Evolutionary conservation across 2,888 invertebrate genomes (phyloP), one percentile per base, ranked within the genome.

Genomic region (Cartodere bifasciata): DNA sequence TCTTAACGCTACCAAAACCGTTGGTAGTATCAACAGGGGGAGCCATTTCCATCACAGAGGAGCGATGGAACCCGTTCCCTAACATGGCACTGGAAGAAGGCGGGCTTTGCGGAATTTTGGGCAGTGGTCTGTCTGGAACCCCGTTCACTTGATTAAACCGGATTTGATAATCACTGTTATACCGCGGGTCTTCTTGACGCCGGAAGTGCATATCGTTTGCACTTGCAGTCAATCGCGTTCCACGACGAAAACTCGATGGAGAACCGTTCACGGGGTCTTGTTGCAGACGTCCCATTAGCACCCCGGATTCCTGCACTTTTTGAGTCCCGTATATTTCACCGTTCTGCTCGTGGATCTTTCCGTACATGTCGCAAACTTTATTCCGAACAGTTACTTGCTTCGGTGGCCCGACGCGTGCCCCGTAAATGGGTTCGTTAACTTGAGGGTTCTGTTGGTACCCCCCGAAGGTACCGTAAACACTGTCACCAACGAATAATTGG

Each of bases 361-460:
- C 62, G 30, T 60, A 60, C 16, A 60, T 53, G 43, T 62, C 62
- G 38, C 59, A 60, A 13, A 55, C 54, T 49, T 56, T 57, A 34
- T 60, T 55, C 7, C 46, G 49, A 4, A 60, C 48, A 1, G 55
- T 50, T 10, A 55, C 45, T 36, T 47, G 46, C 36, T 47, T 49
- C 15, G 38, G 22, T n/a, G n/a, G n/a, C n/a, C n/a, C n/a, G n/a
- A n/a, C n/a, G 20, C 29, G 21, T 4, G 24, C 7, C 3, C 45
- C 46, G 22, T 51, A 50, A 16, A 42, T 36, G 2, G 46, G 36
- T 30, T 52, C 49, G 4, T n/a, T n/a, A n/a, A n/a, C n/a, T n/a
- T n/a, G n/a, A n/a, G 26, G 29, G 23, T 35, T 38, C 16, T 29
- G 36, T 16, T 43, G 16, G 27, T 48, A 47, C 1, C 41, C 46